Conservation (phyloP, 2,797 vertebrate species). For the Tamandua tetradactyla region DNA sequence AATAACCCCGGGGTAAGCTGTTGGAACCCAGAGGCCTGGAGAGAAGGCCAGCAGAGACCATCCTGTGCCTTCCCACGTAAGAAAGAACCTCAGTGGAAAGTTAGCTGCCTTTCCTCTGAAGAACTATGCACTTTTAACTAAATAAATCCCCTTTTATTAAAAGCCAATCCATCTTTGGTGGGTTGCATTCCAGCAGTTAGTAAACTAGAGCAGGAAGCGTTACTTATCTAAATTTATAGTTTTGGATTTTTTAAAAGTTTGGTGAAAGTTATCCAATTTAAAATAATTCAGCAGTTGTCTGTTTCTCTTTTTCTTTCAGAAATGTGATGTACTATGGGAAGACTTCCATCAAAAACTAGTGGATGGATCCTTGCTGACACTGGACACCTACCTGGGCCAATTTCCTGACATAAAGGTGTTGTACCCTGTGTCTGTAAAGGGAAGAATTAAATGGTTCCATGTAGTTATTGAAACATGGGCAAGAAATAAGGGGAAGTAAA, state of each 20-base stretch:
- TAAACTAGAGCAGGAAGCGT: no score
- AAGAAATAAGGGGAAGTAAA: not conserved
- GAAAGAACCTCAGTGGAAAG: no score
- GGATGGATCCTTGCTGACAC: constrained; percentile 93
- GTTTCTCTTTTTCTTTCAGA: constrained; percentile 85
- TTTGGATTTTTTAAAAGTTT: constrained; percentile 53
- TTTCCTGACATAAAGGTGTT: constrained; percentile 98
- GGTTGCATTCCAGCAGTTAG: no score
- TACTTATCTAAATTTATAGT: not conserved
- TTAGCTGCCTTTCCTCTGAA: no score
- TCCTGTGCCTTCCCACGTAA: no score
- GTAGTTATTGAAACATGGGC: not conserved
- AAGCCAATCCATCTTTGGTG: no score
- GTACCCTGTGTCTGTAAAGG: constrained; percentile 62
- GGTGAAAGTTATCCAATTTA: constrained; percentile 43
- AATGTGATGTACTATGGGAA: constrained; percentile 97
- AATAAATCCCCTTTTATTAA: no score
- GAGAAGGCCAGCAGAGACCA: no score
- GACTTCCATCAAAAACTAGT: constrained; percentile 98
- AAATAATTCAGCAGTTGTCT: not conserved
- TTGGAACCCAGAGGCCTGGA: no score
- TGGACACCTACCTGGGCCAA: constrained; percentile 95
- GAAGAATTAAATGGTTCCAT: constrained; percentile 43
- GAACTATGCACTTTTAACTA: no score
- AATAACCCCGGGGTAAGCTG: no score